Conservation (phyloP, 2,797 vertebrate genomes). For the Melopsittacus undulatus region DNA sequence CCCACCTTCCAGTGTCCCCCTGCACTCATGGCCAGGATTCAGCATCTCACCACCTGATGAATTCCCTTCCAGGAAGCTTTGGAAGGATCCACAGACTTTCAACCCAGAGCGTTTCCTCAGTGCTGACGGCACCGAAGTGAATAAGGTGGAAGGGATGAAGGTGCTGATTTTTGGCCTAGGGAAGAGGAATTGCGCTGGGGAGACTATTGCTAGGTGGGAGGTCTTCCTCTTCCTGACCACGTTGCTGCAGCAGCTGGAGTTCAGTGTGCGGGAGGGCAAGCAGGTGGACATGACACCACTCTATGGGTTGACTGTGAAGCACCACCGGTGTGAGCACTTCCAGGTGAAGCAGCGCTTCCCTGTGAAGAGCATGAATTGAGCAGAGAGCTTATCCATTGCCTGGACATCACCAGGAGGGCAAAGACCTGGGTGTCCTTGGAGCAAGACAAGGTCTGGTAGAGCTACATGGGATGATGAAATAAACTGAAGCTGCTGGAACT, state of each 20-base stretch:
- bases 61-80: conserved; percentile 75
- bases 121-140: conserved; percentile 71
- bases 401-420: neutral
- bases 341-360: conserved; percentile 67
- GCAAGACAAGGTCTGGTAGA: neutral
- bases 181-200: conserved; percentile 87
- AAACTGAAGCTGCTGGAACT: accelerated
- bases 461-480: neutral
- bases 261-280: conserved; percentile 72
- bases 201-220: conserved; percentile 83
- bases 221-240: conserved; percentile 89
- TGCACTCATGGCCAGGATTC: neutral
- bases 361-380: conserved; percentile 41
- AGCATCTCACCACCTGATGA: neutral
- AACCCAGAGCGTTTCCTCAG: conserved; percentile 87
- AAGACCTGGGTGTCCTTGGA: neutral
- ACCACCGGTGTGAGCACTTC: conserved; percentile 79
- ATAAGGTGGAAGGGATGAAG: conserved; percentile 81
- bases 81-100: conserved; percentile 86
- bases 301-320: conserved; percentile 86
- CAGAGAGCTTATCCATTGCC: neutral
- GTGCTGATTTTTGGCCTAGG: conserved; percentile 85
- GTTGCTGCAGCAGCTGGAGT: conserved; percentile 85
- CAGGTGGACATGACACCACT: conserved; percentile 82
- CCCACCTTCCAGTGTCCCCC: neutral